Conservation (phyloP, 2,113 vertebrate species). For the Actenoides lindsayi region DNA sequence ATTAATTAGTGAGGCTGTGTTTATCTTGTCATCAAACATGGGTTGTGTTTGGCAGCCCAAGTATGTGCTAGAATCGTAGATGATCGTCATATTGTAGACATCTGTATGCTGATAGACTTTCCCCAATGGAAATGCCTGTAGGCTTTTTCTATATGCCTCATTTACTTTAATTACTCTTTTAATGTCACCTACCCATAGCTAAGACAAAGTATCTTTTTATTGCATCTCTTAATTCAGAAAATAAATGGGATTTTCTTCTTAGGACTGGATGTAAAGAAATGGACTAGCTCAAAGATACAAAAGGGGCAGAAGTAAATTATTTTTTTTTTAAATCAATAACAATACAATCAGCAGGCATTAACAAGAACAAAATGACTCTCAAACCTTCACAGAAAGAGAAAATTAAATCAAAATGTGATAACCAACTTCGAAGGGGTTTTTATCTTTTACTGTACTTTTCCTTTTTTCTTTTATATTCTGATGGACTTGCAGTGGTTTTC, state of each 20-base stretch:
- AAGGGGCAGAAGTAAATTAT: not conserved
- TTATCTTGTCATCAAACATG: not conserved
- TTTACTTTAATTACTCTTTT: constrained; percentile 16
- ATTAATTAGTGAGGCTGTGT: not conserved
- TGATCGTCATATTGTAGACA: not conserved
- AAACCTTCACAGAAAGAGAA: not conserved
- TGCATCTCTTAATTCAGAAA: not conserved
- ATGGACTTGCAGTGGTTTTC: not conserved
- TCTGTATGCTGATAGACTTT: not conserved
- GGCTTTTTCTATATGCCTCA: not conserved
- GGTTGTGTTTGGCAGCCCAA: not conserved
- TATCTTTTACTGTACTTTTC: not conserved
- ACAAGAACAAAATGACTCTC: not conserved
- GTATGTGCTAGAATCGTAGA: not conserved
- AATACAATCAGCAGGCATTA: not conserved
- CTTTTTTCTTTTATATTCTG: not conserved
- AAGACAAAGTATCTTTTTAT: not conserved
- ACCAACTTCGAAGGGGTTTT: not conserved
- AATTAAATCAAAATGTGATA: not conserved
- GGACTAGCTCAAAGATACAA: not conserved
- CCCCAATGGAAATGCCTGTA: not conserved
- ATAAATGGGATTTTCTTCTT: not conserved
- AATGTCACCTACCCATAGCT: not conserved
- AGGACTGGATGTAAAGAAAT: not conserved
- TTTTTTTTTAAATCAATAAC: not conserved